A percentile compares a stretch with the other conserved stretches of the same genome.
Evolutionary conservation across 2,888 invertebrate genomes (phyloP).

Genomic region (Lasioglossum oenotherae): DNA sequence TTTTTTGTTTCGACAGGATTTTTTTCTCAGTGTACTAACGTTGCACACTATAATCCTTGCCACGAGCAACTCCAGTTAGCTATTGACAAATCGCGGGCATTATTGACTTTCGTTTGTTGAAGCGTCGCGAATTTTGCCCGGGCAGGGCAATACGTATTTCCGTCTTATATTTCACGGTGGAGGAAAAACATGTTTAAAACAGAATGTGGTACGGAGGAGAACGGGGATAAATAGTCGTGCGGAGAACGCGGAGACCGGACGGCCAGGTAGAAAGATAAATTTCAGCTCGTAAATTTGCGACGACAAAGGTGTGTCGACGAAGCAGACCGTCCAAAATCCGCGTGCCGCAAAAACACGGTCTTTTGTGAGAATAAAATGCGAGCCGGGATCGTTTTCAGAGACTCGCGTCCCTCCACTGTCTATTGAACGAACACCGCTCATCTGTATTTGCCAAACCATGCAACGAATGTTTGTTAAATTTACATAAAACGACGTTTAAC

Average conservation of each 20-base stretch:
- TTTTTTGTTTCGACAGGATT: too few species aligned
- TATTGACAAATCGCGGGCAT: neutral
- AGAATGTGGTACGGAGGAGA: neutral
- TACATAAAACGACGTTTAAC: constrained; percentile 33
- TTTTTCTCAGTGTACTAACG: too few species aligned
- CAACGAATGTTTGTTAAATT: constrained; percentile 14
- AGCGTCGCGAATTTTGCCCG: neutral
- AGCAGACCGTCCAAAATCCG: constrained; percentile 50
- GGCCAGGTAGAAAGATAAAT: constrained; percentile 56
- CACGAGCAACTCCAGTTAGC: neutral
- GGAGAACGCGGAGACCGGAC: neutral
- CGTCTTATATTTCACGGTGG: neutral
- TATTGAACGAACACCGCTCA: constrained; percentile 2
- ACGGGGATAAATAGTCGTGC: constrained; percentile 6
- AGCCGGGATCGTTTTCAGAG: constrained; percentile 27
- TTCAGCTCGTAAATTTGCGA: constrained; percentile 53
- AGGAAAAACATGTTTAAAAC: constrained; percentile 26
- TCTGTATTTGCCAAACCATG: neutral
- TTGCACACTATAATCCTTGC: too few species aligned
- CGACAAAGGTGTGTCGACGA: constrained; percentile 53
- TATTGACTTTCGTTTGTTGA: neutral
- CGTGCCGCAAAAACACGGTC: constrained; percentile 55
- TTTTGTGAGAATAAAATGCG: constrained; percentile 49
- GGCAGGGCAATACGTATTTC: constrained; percentile 28
- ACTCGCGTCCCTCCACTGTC: constrained; percentile 32